Conservation (phyloP, 2,888 invertebrate genomes). For the Chalcis sispes region DNA sequence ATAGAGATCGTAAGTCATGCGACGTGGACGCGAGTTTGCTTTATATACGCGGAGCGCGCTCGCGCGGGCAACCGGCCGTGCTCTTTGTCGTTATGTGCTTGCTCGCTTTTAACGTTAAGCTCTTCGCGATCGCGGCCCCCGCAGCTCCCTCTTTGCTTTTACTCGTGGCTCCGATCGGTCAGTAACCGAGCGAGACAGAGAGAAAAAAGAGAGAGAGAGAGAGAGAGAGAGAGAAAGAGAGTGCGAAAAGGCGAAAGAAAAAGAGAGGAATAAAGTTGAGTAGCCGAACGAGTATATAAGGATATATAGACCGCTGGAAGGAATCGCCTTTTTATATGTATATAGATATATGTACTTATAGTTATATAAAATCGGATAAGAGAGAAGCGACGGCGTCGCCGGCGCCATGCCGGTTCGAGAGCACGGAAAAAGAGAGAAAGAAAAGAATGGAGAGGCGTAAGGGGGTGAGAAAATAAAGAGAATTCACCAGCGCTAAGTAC, state of each 20-base stretch:
- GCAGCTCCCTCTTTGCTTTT: too few species aligned
- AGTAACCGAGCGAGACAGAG: neutral
- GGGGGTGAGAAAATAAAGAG: constrained; percentile 43
- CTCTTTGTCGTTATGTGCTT: constrained; percentile 52
- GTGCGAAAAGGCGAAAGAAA: too few species aligned
- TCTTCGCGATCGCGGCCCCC: constrained; percentile 6
- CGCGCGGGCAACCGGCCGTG: neutral
- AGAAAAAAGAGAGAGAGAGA: neutral
- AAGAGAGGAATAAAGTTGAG: too few species aligned
- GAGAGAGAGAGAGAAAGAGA: neutral
- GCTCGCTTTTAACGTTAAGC: constrained; percentile 49
- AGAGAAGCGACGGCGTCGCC: constrained; percentile 19
- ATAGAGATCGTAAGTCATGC: constrained; percentile 57
- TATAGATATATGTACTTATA: too few species aligned
- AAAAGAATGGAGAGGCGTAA: neutral
- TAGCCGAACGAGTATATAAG: too few species aligned
- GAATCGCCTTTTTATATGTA: too few species aligned
- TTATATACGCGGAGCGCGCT: constrained; percentile 31
- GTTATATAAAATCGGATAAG: constrained; percentile 39
- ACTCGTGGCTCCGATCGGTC: too few species aligned
- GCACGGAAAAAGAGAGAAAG: neutral
- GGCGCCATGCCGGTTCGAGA: neutral
- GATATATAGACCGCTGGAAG: too few species aligned
- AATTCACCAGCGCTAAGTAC: constrained; percentile 24
- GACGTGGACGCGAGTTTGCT: constrained; percentile 55